A percentile compares a stretch with the other conserved stretches of the same genome.
These are phyloP conservation scores for Chiloscyllium punctatum DNA, from an alignment of 2,797 vertebrate genomes.

Conservation along the genomic window DNA sequence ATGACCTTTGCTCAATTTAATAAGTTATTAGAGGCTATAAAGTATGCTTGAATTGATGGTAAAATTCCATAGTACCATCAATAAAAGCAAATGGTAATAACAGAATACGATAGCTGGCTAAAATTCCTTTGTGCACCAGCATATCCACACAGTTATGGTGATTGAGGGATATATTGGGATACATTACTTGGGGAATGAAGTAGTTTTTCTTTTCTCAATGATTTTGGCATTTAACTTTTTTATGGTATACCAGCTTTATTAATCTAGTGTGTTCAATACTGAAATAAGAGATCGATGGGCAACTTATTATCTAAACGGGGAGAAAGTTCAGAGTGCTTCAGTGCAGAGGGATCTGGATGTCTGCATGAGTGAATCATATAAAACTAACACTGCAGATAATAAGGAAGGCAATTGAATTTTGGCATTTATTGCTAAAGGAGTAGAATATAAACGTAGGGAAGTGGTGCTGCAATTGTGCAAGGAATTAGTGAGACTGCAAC, in stretches of 20 bases:
- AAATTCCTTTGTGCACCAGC: not conserved
- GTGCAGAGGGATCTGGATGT: no score
- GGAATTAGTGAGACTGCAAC: no score
- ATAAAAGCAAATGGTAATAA: not conserved
- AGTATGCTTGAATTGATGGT: not conserved
- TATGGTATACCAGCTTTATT: not conserved
- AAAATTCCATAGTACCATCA: not conserved
- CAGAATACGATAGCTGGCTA: not conserved
- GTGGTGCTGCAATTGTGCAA: no score
- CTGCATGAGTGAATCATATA: no score
- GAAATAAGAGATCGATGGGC: not conserved
- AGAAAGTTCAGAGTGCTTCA: no score
- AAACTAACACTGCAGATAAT: no score
- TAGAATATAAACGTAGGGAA: no score
- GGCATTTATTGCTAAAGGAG: no score
- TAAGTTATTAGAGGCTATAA: not conserved
- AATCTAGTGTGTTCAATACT: not conserved
- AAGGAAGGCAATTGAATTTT: no score
- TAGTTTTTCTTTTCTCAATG: not conserved
- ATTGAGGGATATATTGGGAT: not conserved
- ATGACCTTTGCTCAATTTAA: slow-evolving; percentile 17
- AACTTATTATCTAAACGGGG: no score
- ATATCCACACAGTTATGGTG: no score
- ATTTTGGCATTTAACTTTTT: not conserved
- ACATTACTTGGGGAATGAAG: not conserved